Base-by-base conservation (phyloP, 2,888 invertebrate genomes). In the Tigriopus californicus region DNA sequence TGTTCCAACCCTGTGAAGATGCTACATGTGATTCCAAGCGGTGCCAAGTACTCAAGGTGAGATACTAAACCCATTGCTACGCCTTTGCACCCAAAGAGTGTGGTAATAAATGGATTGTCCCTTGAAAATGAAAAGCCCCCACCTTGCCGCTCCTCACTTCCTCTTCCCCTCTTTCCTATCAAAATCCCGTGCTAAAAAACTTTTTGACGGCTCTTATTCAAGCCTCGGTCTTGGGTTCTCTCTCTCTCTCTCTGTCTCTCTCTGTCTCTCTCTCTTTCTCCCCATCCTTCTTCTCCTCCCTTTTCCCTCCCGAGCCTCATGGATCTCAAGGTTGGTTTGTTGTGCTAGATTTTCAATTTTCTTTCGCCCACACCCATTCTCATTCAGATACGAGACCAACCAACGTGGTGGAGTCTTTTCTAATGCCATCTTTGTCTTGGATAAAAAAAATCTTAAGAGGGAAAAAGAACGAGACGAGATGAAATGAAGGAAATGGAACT, bases 1-100 rank as follows among this genome's bases (percentile, higher is more conserved):
- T 98, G 97, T 98, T 97, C 75, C 90, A 95, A 74, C 98, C 98
- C 24, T 99, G 98, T 73, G 85, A 88, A 68, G 88, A 90, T 68
- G 67, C 68, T 58, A 79, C 82, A 67, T 98, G 98, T 72, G 76
- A 81, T 63, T 83, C 85, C 66, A 86, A 84, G 73, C 79, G 89
- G 69, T 90, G 90, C 75, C 83, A 85, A 74, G 86, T 90, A 72
- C 75, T 90, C 70, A 87, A 90, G 83, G 90, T 90, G 72, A 77
- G 75, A n/a, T n/a, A n/a, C 18, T 10, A 5, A 44, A 15, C 44
- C n/a, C 44, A 18, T 15, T 44, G 3, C 18, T 5, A n/a, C 44
- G 5, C 10, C 10, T n/a, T 10, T 44, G 18, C 44, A 6, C 15
- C 44, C 10, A 33, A 33, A 33, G 33, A 33, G 33, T 33, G 33